Percentiles rank a stretch among this genome's conserved stretches.
phyloP scores from a whole-genome alignment of 2,888 invertebrate genomes.

The Cheilosia urbana region DNA sequence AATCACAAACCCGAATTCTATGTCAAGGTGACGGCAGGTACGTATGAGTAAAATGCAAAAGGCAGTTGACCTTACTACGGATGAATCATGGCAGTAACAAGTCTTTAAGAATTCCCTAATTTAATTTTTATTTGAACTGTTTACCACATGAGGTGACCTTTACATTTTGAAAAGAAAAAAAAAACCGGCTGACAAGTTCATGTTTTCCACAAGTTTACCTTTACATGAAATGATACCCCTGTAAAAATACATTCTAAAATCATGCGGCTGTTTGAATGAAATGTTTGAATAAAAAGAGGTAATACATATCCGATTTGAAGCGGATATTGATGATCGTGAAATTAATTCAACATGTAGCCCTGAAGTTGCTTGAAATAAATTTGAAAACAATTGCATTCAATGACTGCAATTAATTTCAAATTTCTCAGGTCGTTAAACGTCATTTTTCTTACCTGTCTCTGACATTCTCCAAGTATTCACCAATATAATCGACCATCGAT shows the following conservation, averaged over 20 bases:
- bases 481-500: conserved; percentile 97
- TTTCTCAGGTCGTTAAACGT: conserved; percentile 12
- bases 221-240: background rate
- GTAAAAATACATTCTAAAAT: conserved; percentile 1
- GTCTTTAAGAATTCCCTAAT: conserved; percentile 24
- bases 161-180: background rate
- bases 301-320: background rate
- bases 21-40: conserved; percentile 33
- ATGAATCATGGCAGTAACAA: conserved; percentile 30
- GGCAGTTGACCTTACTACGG: conserved; percentile 34
- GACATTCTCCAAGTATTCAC: conserved; percentile 96
- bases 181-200: conserved; percentile 32
- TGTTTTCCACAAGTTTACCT: background rate
- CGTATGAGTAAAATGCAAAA: conserved; percentile 9
- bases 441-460: conserved; percentile 89
- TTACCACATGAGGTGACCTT: background rate
- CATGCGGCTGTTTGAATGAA: background rate
- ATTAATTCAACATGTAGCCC: background rate
- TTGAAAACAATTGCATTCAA: background rate
- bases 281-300: background rate
- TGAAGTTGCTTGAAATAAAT: background rate
- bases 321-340: background rate
- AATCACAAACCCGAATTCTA: conserved; percentile 26
- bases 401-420: conserved; percentile 3
- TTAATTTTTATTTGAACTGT: conserved; percentile 1